Evolutionary conservation across 1,140 invertebrate genomes (phyloP).

Genomic region (Polyergus mexicanus): DNA sequence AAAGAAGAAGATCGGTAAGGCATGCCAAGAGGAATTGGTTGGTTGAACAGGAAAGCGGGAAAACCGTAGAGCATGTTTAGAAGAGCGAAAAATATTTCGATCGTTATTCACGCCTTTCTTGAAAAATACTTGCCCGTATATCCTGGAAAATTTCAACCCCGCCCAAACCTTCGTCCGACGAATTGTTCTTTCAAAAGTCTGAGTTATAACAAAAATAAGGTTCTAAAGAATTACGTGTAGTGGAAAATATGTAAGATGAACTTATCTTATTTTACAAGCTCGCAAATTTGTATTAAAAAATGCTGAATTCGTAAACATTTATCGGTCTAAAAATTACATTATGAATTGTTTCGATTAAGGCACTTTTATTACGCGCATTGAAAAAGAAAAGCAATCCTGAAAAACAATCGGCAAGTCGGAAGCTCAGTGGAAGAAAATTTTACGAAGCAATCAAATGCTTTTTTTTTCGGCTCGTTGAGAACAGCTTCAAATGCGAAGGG

Average conservation of each 20-base stretch:
- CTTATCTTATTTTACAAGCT: conserved; percentile 15
- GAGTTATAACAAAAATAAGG: conserved; percentile 17
- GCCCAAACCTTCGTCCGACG: conserved; percentile 73
- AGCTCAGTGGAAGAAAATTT: conserved; percentile 28
- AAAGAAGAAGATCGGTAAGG: conserved; percentile 71
- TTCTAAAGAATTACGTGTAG: not conserved
- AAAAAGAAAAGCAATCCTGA: not conserved
- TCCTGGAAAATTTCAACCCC: conserved; percentile 75
- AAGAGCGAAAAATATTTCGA: conserved; percentile 79
- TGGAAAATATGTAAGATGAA: conserved; percentile 19
- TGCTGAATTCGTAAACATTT: not conserved
- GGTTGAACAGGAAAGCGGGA: conserved; percentile 70
- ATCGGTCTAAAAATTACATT: not conserved
- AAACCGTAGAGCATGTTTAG: conserved; percentile 74
- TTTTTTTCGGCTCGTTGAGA: conserved; percentile 62
- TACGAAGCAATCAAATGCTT: conserved; percentile 27
- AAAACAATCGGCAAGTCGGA: not conserved
- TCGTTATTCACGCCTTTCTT: conserved; percentile 80
- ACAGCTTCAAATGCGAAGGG: conserved; percentile 37
- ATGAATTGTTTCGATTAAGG: not conserved
- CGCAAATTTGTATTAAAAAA: not conserved
- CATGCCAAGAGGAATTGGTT: conserved; percentile 57
- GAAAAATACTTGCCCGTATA: conserved; percentile 78
- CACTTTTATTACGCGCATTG: not conserved
- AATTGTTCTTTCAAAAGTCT: conserved; percentile 76